phyloP scores from a whole-genome alignment of 1,140 invertebrate species.

The Drosophila fuyamai region DNA sequence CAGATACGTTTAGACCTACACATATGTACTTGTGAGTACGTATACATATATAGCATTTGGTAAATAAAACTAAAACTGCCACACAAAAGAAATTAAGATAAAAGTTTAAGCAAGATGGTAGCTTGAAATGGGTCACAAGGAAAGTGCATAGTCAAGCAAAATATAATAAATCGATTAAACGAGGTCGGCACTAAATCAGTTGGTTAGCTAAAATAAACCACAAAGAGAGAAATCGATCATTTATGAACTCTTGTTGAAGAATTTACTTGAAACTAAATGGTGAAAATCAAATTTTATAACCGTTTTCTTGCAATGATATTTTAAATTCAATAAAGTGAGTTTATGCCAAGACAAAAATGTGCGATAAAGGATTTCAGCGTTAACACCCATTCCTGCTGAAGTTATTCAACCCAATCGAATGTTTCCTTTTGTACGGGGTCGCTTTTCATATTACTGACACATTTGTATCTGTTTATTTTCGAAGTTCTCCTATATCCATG shows the following conservation, averaged over 20 bases:
- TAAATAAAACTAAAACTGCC: constrained; percentile 15
- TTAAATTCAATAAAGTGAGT: background rate
- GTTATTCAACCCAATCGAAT: constrained; percentile 18
- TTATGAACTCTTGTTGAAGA: background rate
- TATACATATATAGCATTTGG: background rate
- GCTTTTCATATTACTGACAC: constrained; percentile 14
- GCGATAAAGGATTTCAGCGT: background rate
- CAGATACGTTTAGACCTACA: constrained; percentile 21
- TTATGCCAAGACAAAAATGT: background rate
- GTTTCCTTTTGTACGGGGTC: constrained; percentile 9
- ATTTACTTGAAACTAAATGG: background rate
- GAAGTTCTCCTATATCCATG: background rate
- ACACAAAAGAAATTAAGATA: constrained; percentile 22
- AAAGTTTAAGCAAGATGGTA: constrained; percentile 27
- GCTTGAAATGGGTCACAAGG: constrained; percentile 21
- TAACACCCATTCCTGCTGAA: background rate
- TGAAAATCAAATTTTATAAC: background rate
- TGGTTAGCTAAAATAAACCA: background rate
- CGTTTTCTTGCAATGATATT: background rate
- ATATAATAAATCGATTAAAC: too few species aligned
- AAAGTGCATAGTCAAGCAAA: background rate
- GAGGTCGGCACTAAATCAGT: background rate
- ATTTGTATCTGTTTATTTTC: constrained; percentile 20
- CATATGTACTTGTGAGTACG: background rate
- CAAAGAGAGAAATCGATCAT: background rate